phyloP scores from a whole-genome alignment of 2,797 vertebrate genomes.

The Notamacropus eugenii region DNA sequence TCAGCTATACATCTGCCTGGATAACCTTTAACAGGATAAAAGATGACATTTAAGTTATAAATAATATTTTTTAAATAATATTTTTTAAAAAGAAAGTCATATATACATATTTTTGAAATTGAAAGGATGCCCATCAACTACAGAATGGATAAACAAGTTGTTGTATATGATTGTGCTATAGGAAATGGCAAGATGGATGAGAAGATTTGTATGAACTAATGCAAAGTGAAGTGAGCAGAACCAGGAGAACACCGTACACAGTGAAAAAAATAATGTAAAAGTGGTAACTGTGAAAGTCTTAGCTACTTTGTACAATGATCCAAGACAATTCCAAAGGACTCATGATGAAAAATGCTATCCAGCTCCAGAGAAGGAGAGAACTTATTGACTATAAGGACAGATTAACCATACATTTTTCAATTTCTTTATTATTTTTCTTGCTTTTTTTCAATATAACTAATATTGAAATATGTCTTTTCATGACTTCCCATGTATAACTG shows the following conservation, averaged over 20 bases:
- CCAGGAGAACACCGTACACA: background rate
- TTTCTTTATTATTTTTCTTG: background rate
- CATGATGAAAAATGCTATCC: background rate
- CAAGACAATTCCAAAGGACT: background rate
- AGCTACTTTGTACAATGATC: background rate
- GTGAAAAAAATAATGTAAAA: background rate
- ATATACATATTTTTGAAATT: background rate
- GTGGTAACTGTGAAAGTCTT: background rate
- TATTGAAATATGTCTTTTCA: background rate
- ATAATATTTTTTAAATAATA: background rate
- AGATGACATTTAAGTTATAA: slow-evolving; percentile 20
- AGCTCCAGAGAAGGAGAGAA: background rate
- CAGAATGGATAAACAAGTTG: background rate
- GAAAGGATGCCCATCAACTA: background rate
- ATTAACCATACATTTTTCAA: background rate
- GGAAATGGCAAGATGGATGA: background rate
- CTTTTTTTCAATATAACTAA: background rate
- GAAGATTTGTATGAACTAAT: background rate
- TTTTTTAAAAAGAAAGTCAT: background rate
- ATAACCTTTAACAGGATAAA: slow-evolving; percentile 65
- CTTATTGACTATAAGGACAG: background rate
- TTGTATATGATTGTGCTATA: background rate
- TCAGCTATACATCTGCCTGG: slow-evolving; percentile 57
- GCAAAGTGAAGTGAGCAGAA: background rate
- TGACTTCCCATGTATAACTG: background rate